Evolutionary conservation across 2,113 vertebrate genomes (phyloP).

Genomic region (Spea bombifrons): DNA sequence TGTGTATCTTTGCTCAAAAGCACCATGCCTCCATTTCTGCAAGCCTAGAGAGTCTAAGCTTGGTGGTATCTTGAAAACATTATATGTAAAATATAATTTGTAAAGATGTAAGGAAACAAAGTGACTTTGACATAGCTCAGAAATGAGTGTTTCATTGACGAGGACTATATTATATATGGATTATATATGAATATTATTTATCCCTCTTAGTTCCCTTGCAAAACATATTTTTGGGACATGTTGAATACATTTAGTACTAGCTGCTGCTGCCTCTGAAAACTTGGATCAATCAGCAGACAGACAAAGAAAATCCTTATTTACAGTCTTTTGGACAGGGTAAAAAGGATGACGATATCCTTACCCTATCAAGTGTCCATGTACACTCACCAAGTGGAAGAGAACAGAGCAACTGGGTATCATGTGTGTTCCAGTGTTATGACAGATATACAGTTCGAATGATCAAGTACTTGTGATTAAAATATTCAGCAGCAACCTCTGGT

Average conservation of each 20-base stretch:
- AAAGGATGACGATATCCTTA: conserved; percentile 14
- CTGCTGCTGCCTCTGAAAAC: conserved; percentile 17
- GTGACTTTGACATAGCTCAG: too few species aligned
- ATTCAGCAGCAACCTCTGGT: background rate
- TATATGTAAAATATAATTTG: too few species aligned
- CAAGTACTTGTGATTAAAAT: conserved; percentile 14
- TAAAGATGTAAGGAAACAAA: too few species aligned
- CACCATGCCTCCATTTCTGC: too few species aligned
- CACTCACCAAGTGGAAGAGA: conserved; percentile 30
- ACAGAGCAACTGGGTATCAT: conserved; percentile 21
- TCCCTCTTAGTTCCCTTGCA: background rate
- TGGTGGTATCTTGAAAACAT: too few species aligned
- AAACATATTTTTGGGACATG: conserved; percentile 26
- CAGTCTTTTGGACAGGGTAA: conserved; percentile 13
- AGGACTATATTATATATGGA: too few species aligned
- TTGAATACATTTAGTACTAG: conserved; percentile 30
- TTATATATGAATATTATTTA: too few species aligned
- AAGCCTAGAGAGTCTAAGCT: too few species aligned
- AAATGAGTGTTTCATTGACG: too few species aligned
- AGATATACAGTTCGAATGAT: conserved; percentile 31
- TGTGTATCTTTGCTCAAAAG: too few species aligned
- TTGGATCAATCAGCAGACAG: conserved; percentile 21
- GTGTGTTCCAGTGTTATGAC: conserved; percentile 25
- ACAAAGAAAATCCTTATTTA: conserved; percentile 9
- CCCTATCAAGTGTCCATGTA: conserved; percentile 20